Conservation (phyloP, 2,888 invertebrate genomes). For the Frankliniella fusca region DNA sequence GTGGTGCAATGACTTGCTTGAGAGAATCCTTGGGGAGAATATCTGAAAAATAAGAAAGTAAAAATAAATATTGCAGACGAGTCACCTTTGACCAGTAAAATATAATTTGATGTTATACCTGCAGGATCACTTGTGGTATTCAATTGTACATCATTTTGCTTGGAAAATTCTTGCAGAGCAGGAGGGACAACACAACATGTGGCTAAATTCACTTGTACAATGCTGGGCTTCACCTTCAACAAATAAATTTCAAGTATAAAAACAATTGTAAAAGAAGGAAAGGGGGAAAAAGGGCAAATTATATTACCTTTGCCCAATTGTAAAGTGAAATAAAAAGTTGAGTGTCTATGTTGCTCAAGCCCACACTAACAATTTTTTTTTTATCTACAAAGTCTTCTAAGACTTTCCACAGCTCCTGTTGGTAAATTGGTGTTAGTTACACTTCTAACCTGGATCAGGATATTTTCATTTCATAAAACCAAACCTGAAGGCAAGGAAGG, state of each 20-base stretch:
- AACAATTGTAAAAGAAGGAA: background rate
- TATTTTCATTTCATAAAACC: background rate
- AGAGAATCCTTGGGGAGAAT: conserved; percentile 55
- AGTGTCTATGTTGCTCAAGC: conserved; percentile 86
- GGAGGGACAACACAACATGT: conserved; percentile 94
- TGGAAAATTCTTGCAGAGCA: conserved; percentile 82
- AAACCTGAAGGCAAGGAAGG: background rate
- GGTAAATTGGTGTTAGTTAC: conserved; percentile 44
- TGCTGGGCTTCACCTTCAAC: conserved; percentile 68
- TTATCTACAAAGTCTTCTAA: conserved; percentile 66
- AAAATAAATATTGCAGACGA: conserved; percentile 28
- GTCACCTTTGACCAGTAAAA: conserved; percentile 22
- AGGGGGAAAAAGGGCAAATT: conserved; percentile 17
- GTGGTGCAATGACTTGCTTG: conserved; percentile 54
- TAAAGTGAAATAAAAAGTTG: conserved; percentile 70
- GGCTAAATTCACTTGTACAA: conserved; percentile 88
- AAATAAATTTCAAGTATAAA: conserved; percentile 34
- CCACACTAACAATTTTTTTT: conserved; percentile 68
- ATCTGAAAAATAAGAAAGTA: conserved; percentile 47
- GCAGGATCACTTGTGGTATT: conserved; percentile 93
- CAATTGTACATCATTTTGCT: conserved; percentile 84
- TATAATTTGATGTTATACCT: conserved; percentile 52
- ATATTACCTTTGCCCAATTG: conserved; percentile 61
- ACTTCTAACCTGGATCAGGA: background rate
- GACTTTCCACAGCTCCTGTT: conserved; percentile 72